Base-by-base conservation (phyloP, 2,888 invertebrate species). In the Clistopyga incitator region DNA sequence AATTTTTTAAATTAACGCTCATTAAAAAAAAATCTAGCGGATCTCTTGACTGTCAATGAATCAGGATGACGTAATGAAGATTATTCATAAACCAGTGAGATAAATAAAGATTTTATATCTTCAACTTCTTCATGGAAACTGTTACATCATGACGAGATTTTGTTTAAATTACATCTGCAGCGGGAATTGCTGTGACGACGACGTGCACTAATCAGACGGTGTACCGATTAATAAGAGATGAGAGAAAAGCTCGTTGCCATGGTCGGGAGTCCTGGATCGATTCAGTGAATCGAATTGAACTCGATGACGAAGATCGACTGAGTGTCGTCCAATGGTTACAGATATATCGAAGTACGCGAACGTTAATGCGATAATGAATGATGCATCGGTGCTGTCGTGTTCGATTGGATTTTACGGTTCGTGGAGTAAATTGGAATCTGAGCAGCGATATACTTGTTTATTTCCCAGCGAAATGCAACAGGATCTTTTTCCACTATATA, bases 391-490 rank as follows among this genome's bases (percentile, higher is more conserved):
- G 25, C 18, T 54, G 54, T 78, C 47, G 20, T 61, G 71, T 74
- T 68, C 64, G 45, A 54, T 67, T 78, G 64, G 70, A 78, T 75
- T 70, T 52, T 38, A 71, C 78, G 47, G 67, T 78, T 78, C 18
- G 54, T 45, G 38, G 72, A 80, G 50, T 70, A 70, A 76, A 82
- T 45, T 71, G 64, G 54, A 78, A 75, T 59, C 25, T 59, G 59
- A 29, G 11, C 34, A 18, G 20, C 65, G 18, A 65, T 45, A 45
- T 42, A 42, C 65, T 20, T 65, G 65, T 38, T 61, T 61, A 29
- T 61, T 61, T 18, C 34, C 34, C n/a, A 18, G 10, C 34, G 29
- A 15, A n/a, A 18, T 56, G 42, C 45, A 59, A 42, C n/a, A 15
- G 45, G 8, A n/a, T 6, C 42, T 25, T 25, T 56, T 72, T 56